Evolutionary conservation across 2,797 vertebrate species (phyloP).

Genomic region (Tragopan temminckii): DNA sequence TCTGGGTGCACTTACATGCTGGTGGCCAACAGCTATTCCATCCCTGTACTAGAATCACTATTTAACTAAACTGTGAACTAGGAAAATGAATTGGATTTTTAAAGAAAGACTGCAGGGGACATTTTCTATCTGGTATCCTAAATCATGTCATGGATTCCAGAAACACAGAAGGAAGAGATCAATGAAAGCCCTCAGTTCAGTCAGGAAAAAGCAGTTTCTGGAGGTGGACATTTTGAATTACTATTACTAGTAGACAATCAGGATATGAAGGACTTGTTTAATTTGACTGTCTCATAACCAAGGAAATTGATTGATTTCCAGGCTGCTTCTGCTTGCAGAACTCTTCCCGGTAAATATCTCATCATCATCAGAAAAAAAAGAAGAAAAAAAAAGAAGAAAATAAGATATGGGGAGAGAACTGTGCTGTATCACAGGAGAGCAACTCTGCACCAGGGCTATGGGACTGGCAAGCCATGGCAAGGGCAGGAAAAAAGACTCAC

Average conservation of each 20-base stretch:
- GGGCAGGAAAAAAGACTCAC: background rate
- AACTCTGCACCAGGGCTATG: background rate
- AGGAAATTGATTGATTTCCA: background rate
- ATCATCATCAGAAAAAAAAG: background rate
- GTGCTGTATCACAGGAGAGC: background rate
- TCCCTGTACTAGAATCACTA: background rate
- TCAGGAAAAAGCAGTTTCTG: background rate
- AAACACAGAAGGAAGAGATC: background rate
- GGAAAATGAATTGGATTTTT: background rate
- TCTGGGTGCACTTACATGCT: background rate
- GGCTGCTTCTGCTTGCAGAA: background rate
- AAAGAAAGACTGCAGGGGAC: background rate
- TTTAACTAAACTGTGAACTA: background rate
- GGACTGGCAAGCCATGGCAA: background rate
- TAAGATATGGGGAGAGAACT: background rate
- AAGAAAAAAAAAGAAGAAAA: background rate
- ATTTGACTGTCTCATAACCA: background rate
- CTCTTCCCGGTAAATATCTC: background rate
- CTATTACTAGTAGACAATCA: background rate
- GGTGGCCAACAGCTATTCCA: background rate
- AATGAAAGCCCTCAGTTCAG: background rate
- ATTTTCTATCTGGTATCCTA: background rate
- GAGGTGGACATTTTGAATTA: background rate
- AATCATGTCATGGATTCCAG: background rate
- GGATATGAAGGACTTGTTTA: background rate